Evolutionary conservation across 1,140 invertebrate species (phyloP), one percentile per base, ranked within the genome.

Genomic region (Nautilus pompilius): DNA sequence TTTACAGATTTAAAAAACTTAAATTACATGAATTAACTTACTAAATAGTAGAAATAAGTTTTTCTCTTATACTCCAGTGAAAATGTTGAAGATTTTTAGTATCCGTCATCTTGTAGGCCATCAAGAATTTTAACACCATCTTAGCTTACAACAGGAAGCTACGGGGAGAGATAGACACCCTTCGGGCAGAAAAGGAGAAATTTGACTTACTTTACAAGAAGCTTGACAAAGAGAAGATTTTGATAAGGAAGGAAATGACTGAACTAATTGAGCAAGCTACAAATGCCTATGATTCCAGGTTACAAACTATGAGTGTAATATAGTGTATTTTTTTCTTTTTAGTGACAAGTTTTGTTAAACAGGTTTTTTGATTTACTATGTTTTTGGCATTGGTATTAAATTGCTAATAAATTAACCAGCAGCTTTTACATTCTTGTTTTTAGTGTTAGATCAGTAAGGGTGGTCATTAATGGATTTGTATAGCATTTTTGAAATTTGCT

Each of bases 201-300:
- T 95, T 93, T 76, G 93, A 93, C 74, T 80, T 85, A 13, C 82
- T 91, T 34, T 92, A 91, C 87, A 87, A 88, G 66, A 88, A 88
- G 71, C 85, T 93, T 62, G 85, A 91, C n/a, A 87, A 87, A 15
- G 87, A 90, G 58, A 82, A 93, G 22, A 92, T 91, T 69, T 87
- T 88, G 46, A 63, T 82, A n/a, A 63, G 79, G 49, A 66, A 72
- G 56, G 85, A 90, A 60, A 92, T 93, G 71, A 86, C 90, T 67
- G 91, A 93, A 69, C 82, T 93, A 20, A 91, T 95, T 56, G 92
- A 94, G 67, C 89, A 91, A 72, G 90, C 92, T 0, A 94, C 91
- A 5, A 80, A 89, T 32, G 89, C 92, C 0, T 94, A 93, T 77
- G 92, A 95, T 83, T 90, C 92, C 76, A 85, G 93, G 83, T 85